These are phyloP conservation scores for Cosmia pyralina DNA, from an alignment of 2,888 invertebrate species.

Conservation along the genomic window DNA sequence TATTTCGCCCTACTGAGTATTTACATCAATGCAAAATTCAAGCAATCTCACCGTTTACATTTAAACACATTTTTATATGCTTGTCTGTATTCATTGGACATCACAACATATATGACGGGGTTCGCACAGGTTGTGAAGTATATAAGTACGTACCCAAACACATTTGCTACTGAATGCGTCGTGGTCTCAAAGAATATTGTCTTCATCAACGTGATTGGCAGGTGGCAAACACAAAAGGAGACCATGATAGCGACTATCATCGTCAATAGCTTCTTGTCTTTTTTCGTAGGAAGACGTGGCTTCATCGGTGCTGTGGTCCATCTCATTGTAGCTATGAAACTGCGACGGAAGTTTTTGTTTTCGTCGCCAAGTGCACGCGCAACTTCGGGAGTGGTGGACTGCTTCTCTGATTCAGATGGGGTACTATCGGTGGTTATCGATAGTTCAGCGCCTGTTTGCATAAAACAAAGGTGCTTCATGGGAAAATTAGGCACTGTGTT, in stretches of 20 bases:
- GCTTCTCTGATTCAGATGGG: constrained; percentile 77
- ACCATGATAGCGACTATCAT: constrained; percentile 98
- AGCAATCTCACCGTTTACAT: constrained; percentile 80
- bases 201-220: constrained; percentile 97
- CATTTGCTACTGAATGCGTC: constrained; percentile 92
- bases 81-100: constrained; percentile 97
- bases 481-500: constrained; percentile 53
- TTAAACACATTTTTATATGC: constrained; percentile 95
- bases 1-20: constrained; percentile 41
- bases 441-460: constrained; percentile 74
- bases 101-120: constrained; percentile 97
- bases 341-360: constrained; percentile 71
- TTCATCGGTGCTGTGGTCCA: constrained; percentile 80
- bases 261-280: constrained; percentile 93
- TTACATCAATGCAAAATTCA: constrained; percentile 19
- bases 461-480: constrained; percentile 62
- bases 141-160: constrained; percentile 95
- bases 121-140: constrained; percentile 97
- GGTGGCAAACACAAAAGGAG: constrained; percentile 96
- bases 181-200: constrained; percentile 91
- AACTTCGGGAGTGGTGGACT: constrained; percentile 70
- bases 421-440: constrained; percentile 70
- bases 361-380: constrained; percentile 69
- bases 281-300: constrained; percentile 93
- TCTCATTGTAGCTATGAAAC: constrained; percentile 78